Evolutionary conservation across 2,888 invertebrate genomes (phyloP), one percentile per base, ranked within the genome.

Genomic region (Ashinkailepas kermadecensis): DNA sequence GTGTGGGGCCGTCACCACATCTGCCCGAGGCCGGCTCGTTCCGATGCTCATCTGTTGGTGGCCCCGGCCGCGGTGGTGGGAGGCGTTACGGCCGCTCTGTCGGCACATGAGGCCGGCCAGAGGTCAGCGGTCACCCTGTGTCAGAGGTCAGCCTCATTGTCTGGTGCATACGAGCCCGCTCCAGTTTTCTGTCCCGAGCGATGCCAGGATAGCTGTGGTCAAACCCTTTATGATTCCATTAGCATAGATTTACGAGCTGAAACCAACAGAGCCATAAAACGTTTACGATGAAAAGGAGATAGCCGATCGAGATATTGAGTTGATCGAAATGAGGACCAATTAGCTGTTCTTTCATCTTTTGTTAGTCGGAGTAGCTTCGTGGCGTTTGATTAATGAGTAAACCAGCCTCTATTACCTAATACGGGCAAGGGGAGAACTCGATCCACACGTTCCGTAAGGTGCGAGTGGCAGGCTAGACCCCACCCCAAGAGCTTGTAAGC

Each of bases 141-240:
- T 25, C 70, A 70, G 70, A 25, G 70, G 70, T 70, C 70, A 70
- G 39, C 15, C 70, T 70, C 70, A 70, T 70, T 70, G 70, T 70
- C 39, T 23, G 70, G 3, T 23, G 15, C 13, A 13, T 70, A 70
- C 39, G 70, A 70, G 70, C 70, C 13, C 70, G 70, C 70, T 70
- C 70, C 70, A 70, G 70, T 70, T 70, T 23, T 39, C 39, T 39
- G 70, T 10, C 15, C 23, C 15, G 70, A 70, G 39, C 39, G 70
- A 70, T 70, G 70, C 39, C 11, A 39, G 70, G 70, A 70, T 70
- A 39, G 70, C 70, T 70, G 70, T 70, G 70, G 70, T 70, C 70
- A 70, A 70, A 70, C 70, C 70, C 39, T 70, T 70, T 70, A 70
- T 70, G 70, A 70, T 70, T 70, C 70, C 70, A 70, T 70, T 70